Evolutionary conservation across 2,888 invertebrate genomes (phyloP).

Genomic region (Nomada goodeniana): DNA sequence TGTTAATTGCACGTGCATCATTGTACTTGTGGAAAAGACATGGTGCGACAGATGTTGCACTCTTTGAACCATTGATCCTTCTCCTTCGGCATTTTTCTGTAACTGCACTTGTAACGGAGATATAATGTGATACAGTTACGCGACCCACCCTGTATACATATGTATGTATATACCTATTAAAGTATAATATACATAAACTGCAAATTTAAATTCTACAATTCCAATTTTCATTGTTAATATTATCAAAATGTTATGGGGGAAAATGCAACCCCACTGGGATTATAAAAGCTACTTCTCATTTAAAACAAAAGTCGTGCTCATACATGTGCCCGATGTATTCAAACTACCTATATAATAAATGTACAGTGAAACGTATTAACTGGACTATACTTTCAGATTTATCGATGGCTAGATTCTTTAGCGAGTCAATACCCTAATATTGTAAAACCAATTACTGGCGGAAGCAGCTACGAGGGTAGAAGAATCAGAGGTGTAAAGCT

Average conservation of each 20-base stretch:
- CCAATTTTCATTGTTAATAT: too few relatives aligned
- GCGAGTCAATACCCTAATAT: slow-evolving; percentile 84
- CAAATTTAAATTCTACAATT: too few relatives aligned
- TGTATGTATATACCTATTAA: too few relatives aligned
- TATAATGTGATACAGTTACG: background rate
- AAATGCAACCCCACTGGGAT: too few relatives aligned
- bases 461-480: slow-evolving; percentile 86
- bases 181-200: too few relatives aligned
- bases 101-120: background rate
- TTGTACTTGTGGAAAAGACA: background rate
- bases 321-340: too few relatives aligned
- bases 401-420: slow-evolving; percentile 82
- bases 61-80: background rate
- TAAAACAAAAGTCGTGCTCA: too few relatives aligned
- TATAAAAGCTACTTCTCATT: too few relatives aligned
- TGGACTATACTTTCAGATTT: slow-evolving; percentile 33
- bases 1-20: background rate
- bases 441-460: slow-evolving; percentile 84
- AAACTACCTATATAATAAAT: too few relatives aligned
- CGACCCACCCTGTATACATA: background rate
- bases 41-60: background rate
- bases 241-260: too few relatives aligned
- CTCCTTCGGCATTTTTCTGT: background rate
- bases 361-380: too few relatives aligned
- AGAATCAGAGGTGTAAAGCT: slow-evolving; percentile 87